Base-by-base conservation (phyloP, 2,113 vertebrate species). In the Stigmatopora argus region DNA sequence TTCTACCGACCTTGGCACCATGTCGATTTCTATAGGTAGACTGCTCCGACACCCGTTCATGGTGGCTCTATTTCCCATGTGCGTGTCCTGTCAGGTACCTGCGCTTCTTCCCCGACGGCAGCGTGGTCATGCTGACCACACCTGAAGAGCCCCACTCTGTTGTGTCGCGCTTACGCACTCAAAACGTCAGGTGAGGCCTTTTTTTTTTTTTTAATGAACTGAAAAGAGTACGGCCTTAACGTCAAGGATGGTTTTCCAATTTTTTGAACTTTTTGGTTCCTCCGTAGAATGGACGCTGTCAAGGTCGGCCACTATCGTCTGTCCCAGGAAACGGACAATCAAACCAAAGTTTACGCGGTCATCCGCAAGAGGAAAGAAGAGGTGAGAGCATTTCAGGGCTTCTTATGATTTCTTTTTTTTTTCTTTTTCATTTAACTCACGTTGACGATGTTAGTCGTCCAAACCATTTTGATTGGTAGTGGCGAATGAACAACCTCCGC, bases 321-420 rank as follows among this genome's bases (percentile, higher is more conserved):
- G 82, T 95, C 94, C 85, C 96, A 98, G 85, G 97, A 99, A 81
- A 94, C 91, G 26, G 96, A 98, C 92, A 98, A 96, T 94, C 95
- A 99, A 94, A 98, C 96, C 94, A 98, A 98, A 97, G 94, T 99
- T 87, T 98, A 94, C 93, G 94, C 94, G 89, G 94, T 98, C 67
- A 92, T 99, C 83, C 93, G 92, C 88, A 99, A 98, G 92, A 97
- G 91, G 83, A 98, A 94, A 78, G 95, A 98, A 70, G 96, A 98
- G 87, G 97, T 98, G 67, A 66, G 91, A 47, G 18, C 13, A 18
- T 49, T 49, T 5, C 1, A 34, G 17, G 2, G 17, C 21, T 63
- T 47, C 44, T 48, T 1, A 18, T 5, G 11, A 26, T 7, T 41
- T 41, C 9, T 41, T 41, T 41, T 41, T 7, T 41, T 41, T 41